Percentiles rank a stretch among this genome's conserved stretches.
Conservation (phyloP, 1,140 invertebrate species). For the Neodiprion fabricii region DNA sequence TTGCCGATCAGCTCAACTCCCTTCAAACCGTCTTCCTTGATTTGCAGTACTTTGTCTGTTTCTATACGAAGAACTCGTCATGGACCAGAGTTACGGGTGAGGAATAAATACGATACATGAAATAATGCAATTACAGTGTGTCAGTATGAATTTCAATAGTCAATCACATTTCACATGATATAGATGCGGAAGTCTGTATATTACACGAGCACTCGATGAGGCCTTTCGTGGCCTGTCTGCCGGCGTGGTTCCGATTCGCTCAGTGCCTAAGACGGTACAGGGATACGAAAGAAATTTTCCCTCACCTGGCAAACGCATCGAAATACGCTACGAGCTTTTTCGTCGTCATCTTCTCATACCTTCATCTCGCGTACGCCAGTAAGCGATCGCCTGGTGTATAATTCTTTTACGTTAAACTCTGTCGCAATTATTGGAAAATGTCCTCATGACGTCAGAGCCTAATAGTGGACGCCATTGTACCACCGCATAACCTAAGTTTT, state of each 20-base stretch:
- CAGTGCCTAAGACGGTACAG: conserved; percentile 83
- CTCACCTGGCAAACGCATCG: conserved; percentile 80
- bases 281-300: conserved; percentile 69
- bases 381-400: conserved; percentile 22
- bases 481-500: too few species aligned
- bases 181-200: conserved; percentile 57
- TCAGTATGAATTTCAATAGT: not conserved
- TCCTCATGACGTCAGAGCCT: too few species aligned
- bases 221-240: conserved; percentile 76
- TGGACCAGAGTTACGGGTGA: conserved; percentile 52
- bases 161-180: conserved; percentile 16
- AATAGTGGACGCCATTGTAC: too few species aligned
- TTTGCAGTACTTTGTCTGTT: conserved; percentile 78
- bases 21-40: conserved; percentile 79
- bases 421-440: not conserved
- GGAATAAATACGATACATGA: conserved; percentile 20
- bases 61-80: conserved; percentile 64
- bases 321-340: conserved; percentile 86
- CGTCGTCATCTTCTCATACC: conserved; percentile 72
- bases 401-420: not conserved
- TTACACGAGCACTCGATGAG: conserved; percentile 59
- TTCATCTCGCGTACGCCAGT: conserved; percentile 66
- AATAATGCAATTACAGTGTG: not conserved
- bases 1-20: conserved; percentile 90
- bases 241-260: conserved; percentile 88